Percentiles rank a stretch among this genome's conserved stretches.
Conservation (phyloP, 2,113 vertebrate genomes). For the Rhea americana region DNA sequence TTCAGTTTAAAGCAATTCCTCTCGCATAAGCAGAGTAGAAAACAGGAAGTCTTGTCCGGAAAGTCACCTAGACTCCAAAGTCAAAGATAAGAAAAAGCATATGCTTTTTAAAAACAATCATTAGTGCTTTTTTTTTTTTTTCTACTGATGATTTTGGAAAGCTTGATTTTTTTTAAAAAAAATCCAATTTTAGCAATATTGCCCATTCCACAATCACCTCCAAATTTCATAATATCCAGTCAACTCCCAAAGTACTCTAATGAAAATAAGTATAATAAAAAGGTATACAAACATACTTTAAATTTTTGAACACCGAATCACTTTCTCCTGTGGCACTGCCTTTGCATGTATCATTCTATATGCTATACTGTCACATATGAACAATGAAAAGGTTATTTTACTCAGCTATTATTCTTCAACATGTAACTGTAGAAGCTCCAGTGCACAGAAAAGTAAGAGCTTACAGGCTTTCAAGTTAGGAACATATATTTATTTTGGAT, state of each 20-base stretch:
- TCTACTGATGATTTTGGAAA: fast-evolving
- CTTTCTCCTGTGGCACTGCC: background rate
- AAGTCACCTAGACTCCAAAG: background rate
- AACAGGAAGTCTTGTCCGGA: background rate
- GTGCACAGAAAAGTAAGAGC: background rate
- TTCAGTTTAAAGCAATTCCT: background rate
- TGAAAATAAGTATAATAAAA: background rate
- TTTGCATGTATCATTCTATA: background rate
- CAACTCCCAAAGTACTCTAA: background rate
- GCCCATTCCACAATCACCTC: background rate
- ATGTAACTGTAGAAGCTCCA: background rate
- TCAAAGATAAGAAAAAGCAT: background rate
- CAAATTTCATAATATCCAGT: background rate
- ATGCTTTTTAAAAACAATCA: background rate
- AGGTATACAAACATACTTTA: background rate
- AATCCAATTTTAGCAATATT: background rate
- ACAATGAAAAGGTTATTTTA: fast-evolving
- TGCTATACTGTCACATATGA: fast-evolving
- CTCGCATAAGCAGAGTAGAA: background rate
- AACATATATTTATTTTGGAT: background rate
- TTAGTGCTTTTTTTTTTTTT: background rate
- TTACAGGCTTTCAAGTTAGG: background rate
- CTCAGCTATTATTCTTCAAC: background rate
- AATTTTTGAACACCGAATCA: background rate
- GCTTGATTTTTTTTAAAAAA: no score